Evolutionary conservation across 2,797 vertebrate genomes (phyloP).

Genomic region (Clarias laeviceps): DNA sequence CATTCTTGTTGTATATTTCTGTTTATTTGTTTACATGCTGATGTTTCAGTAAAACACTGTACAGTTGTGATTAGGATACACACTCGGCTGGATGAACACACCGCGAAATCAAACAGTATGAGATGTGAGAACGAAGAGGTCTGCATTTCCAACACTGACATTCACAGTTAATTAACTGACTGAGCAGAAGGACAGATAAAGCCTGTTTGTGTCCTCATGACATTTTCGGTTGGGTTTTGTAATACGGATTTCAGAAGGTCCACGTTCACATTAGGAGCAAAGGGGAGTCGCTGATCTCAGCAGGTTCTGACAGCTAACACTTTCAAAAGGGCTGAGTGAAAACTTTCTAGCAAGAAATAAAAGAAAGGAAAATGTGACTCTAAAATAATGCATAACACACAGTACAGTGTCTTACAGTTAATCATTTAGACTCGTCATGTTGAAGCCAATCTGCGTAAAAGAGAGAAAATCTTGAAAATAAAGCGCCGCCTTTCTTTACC

Average conservation of each 20-base stretch:
- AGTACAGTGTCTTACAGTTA: not conserved
- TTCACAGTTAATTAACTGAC: not conserved
- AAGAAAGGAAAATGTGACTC: not conserved
- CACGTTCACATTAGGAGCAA: not conserved
- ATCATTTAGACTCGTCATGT: not conserved
- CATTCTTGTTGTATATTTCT: constrained; percentile 42
- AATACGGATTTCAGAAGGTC: not conserved
- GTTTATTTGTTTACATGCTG: constrained; percentile 21
- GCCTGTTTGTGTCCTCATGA: not conserved
- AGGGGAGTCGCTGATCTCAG: not conserved
- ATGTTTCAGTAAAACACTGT: constrained; percentile 32
- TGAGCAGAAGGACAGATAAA: not conserved
- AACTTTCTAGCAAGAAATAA: not conserved
- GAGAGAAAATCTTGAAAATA: not conserved
- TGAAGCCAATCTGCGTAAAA: not conserved
- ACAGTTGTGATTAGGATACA: constrained; percentile 20
- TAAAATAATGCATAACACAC: not conserved
- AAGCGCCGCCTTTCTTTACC: not conserved
- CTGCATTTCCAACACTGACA: not conserved
- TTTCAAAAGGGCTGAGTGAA: not conserved
- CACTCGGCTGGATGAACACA: not conserved
- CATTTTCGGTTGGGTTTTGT: not conserved
- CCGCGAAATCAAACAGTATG: not conserved
- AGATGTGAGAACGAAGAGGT: not conserved
- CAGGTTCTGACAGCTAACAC: not conserved